Base-by-base conservation (phyloP, 2,888 invertebrate species). In the Ligdia adustata region DNA sequence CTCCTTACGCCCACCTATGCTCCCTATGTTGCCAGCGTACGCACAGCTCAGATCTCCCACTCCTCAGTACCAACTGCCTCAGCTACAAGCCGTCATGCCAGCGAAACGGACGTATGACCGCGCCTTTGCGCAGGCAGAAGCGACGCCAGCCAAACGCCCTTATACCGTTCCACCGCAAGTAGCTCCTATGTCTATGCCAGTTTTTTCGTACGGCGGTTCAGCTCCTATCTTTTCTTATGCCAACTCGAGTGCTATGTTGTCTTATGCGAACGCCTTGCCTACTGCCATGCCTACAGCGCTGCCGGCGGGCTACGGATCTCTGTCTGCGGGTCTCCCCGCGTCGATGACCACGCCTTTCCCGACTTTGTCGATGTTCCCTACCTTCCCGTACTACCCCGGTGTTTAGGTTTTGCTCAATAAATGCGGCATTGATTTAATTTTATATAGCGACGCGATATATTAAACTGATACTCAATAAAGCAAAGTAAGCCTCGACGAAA, bases 81-180 rank as follows among this genome's bases (percentile, higher is more conserved):
- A 73, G 54, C 55, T 81, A 57, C 57, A 84, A 54, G 79, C 64
- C 1, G 74, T 70, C 65, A 74, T 75, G 62, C 92, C 86, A 28
- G 90, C 93, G 52, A 95, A 95, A 74, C 89, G 95, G 1, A 91
- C 92, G 0, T 95, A 95, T 83, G 95, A 95, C 27, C 92, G 92
- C 65, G 95, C 95, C 0, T 95, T 95, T 65, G 91, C 93, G 0
- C 91, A 91, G 6, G 89, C 80, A 1, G 82, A 85, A 3, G 62
- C 79, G 9, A 62, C 88, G 16, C 83, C 92, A n/a, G 85, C 91
- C 15, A 90, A 92, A 27, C 74, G 91, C 55, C 71, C 82, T 55
- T 87, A 91, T 74, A 57, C 89, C 39, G 63, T 80, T 4, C 79
- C 72, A 0, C 80, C 75, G 2, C 83, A 88, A 9, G 81, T 91